These are phyloP conservation scores for Quadriops clusia DNA, from an alignment of 2,888 invertebrate species.

Conservation along the genomic window DNA sequence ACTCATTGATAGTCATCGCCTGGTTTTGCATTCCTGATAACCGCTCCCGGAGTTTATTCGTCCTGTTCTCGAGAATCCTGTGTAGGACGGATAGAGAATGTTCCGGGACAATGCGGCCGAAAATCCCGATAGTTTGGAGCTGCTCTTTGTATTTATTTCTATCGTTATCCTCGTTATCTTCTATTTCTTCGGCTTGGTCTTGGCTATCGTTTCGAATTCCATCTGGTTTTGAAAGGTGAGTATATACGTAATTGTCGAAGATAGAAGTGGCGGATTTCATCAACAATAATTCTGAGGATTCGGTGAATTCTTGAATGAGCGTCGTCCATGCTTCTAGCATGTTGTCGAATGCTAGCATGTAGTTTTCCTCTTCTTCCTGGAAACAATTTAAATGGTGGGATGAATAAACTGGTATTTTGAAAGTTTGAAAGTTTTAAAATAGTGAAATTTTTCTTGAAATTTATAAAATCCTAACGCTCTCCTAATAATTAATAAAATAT, in stretches of 20 bases:
- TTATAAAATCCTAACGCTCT: conserved; percentile 4
- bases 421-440: conserved; percentile 2
- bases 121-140: conserved; percentile 58
- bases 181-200: conserved; percentile 44
- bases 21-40: conserved; percentile 31
- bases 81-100: conserved; percentile 55
- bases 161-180: conserved; percentile 55
- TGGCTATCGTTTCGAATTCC: conserved; percentile 45
- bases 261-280: conserved; percentile 41
- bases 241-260: conserved; percentile 69
- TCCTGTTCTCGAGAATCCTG: conserved; percentile 37
- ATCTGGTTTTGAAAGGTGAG: conserved; percentile 71
- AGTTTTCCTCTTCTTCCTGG: conserved; percentile 40
- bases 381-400: too few species aligned
- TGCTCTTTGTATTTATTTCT: conserved; percentile 56
- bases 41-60: conserved; percentile 27
- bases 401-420: conserved; percentile 7
- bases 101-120: conserved; percentile 49
- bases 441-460: conserved; percentile 4
- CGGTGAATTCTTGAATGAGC: conserved; percentile 35
- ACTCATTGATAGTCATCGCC: conserved; percentile 32
- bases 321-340: conserved; percentile 57
- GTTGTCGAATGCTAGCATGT: conserved; percentile 56
- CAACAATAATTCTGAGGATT: conserved; percentile 25
- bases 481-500: conserved; percentile 1